phyloP scores from a whole-genome alignment of 2,113 vertebrate species.

The Steatornis caripensis region DNA sequence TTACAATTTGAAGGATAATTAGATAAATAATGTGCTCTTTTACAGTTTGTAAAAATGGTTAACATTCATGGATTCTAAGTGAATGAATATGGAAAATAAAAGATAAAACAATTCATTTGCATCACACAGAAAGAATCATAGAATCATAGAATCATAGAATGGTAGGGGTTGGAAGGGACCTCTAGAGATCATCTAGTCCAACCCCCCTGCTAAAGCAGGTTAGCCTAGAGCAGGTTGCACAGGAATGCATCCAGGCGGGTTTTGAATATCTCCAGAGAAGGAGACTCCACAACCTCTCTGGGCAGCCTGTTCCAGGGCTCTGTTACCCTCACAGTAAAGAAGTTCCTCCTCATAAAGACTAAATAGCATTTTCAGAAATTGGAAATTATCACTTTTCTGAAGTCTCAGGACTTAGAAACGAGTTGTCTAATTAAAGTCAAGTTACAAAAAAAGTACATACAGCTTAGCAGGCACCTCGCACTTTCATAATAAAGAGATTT shows the following conservation, averaged over 20 bases:
- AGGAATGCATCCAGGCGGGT: too few relatives aligned
- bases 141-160: too few relatives aligned
- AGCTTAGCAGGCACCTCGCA: not conserved
- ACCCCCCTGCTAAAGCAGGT: too few relatives aligned
- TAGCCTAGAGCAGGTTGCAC: too few relatives aligned
- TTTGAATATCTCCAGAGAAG: too few relatives aligned
- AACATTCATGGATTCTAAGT: not conserved
- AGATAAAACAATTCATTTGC: not conserved
- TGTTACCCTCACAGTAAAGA: too few relatives aligned
- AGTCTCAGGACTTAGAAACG: not conserved
- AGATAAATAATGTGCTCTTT: not conserved
- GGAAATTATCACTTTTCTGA: not conserved
- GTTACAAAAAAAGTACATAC: not conserved
- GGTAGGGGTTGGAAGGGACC: too few relatives aligned
- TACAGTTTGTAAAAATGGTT: not conserved
- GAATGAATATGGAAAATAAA: not conserved
- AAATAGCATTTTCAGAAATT: not conserved
- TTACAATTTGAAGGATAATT: not conserved
- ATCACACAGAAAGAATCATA: too few relatives aligned
- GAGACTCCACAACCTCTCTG: too few relatives aligned
- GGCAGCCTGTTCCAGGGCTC: too few relatives aligned
- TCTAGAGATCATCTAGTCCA: too few relatives aligned
- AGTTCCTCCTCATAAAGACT: too few relatives aligned
- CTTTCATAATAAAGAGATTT: not conserved
- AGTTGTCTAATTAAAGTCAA: not conserved